These are phyloP conservation scores for Athalia circularis DNA, from an alignment of 2,888 invertebrate species.

Conservation along the genomic window DNA sequence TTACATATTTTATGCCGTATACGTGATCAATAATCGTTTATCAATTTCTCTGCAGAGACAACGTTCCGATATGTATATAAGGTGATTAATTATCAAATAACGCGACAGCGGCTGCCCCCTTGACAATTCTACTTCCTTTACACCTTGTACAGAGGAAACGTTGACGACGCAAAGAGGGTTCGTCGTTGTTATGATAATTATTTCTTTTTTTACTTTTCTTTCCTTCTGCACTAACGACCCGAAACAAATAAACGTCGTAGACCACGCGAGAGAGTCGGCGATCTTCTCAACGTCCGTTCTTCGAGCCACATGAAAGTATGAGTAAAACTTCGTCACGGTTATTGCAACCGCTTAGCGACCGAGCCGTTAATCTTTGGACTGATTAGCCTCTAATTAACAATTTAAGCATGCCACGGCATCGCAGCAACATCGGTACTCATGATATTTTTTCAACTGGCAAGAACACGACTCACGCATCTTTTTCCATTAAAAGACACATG, in stretches of 20 bases:
- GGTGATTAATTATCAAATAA: conserved; percentile 13
- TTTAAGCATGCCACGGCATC: background rate
- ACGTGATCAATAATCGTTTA: conserved; percentile 4
- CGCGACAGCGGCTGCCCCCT: conserved; percentile 2
- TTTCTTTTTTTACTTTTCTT: too few species aligned
- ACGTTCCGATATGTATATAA: background rate
- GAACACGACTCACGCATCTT: too few species aligned
- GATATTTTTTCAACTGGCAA: background rate
- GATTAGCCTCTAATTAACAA: conserved; percentile 29
- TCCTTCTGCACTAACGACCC: too few species aligned
- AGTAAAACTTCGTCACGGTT: background rate
- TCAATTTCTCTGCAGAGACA: conserved; percentile 12
- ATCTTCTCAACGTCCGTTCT: background rate
- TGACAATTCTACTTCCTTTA: conserved; percentile 9
- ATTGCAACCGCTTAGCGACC: background rate
- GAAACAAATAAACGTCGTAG: too few species aligned
- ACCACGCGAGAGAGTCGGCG: too few species aligned
- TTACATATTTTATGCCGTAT: background rate
- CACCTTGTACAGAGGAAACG: background rate
- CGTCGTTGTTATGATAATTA: too few species aligned
- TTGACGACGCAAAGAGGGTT: too few species aligned
- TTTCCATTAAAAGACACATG: too few species aligned
- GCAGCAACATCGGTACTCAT: too few species aligned
- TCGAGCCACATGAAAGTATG: background rate
- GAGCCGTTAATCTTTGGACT: conserved; percentile 1